These are phyloP conservation scores for Poeciliopsis turneri DNA, from an alignment of 2,797 vertebrate genomes.

Conservation along the genomic window DNA sequence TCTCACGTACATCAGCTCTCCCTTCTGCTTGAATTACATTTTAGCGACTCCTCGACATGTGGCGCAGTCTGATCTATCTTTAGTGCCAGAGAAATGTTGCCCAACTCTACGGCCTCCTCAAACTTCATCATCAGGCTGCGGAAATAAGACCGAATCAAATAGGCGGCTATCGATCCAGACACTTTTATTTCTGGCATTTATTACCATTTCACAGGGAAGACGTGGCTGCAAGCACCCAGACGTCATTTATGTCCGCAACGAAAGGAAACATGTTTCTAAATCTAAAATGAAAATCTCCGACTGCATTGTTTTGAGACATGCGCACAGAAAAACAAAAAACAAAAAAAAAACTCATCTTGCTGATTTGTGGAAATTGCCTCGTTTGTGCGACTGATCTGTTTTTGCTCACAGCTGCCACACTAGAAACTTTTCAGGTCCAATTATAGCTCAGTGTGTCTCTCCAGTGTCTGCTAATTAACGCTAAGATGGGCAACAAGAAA, in stretches of 20 bases:
- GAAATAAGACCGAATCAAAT: conserved; percentile 26
- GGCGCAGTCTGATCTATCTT: conserved; percentile 76
- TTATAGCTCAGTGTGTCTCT: conserved; percentile 43
- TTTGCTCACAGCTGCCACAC: conserved; percentile 55
- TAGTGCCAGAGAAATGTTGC: conserved; percentile 66
- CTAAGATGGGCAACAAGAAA: neutral
- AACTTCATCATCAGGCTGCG: conserved; percentile 45
- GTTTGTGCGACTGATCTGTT: conserved; percentile 57
- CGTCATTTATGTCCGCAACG: neutral
- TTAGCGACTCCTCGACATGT: conserved; percentile 57
- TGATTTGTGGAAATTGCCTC: conserved; percentile 44
- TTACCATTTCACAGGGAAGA: neutral
- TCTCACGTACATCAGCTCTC: conserved; percentile 20
- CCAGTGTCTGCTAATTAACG: conserved; percentile 17
- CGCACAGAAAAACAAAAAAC: neutral
- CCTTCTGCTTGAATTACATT: conserved; percentile 66
- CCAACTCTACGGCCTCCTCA: conserved; percentile 55
- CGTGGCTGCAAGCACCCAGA: conserved; percentile 9
- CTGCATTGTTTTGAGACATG: conserved; percentile 12
- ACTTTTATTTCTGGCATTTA: neutral
- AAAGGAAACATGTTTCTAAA: neutral
- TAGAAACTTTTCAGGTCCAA: conserved; percentile 34
- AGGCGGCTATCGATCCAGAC: conserved; percentile 31
- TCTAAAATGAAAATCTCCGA: neutral
- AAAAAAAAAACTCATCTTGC: neutral